Evolutionary conservation across 2,797 vertebrate genomes (phyloP).

Genomic region (Malacoctenus gilli): DNA sequence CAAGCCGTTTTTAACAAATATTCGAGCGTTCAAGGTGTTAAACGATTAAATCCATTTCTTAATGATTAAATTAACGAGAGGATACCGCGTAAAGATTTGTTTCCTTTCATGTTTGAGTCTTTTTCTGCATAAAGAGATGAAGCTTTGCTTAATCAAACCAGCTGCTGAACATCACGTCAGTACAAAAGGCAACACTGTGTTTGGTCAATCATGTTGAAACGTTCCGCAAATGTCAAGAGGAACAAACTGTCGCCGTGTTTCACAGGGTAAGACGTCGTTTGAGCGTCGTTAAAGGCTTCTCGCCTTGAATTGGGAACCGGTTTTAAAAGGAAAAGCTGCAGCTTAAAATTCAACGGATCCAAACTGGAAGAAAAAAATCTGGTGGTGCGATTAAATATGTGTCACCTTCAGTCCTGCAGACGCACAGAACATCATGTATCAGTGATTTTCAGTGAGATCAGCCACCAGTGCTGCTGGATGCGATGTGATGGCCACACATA

Average conservation of each 20-base stretch:
- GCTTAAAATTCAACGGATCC: too few relatives aligned
- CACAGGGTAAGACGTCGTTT: slow-evolving; percentile 20
- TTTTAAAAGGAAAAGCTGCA: too few relatives aligned
- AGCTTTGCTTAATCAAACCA: background rate
- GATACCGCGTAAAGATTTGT: too few relatives aligned
- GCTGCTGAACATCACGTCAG: background rate
- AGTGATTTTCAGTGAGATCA: background rate
- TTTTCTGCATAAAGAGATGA: background rate
- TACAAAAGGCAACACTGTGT: slow-evolving; percentile 3
- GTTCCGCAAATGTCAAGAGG: slow-evolving; percentile 11
- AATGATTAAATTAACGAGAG: too few relatives aligned
- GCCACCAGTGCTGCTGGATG: background rate
- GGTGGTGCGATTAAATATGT: too few relatives aligned
- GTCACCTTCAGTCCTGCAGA: too few relatives aligned
- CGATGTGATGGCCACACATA: background rate
- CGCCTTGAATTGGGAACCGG: slow-evolving; percentile 17
- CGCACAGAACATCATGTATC: background rate
- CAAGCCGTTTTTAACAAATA: too few relatives aligned
- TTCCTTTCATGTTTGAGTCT: too few relatives aligned
- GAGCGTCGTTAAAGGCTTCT: slow-evolving; percentile 17
- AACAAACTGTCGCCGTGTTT: slow-evolving; percentile 12
- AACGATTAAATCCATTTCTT: too few relatives aligned
- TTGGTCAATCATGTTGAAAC: slow-evolving; percentile 7
- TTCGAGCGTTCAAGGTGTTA: too few relatives aligned
- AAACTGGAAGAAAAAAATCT: too few relatives aligned